Evolutionary conservation across 2,113 vertebrate species (phyloP), one percentile per base, ranked within the genome.

Genomic region (Melanocharis versteri): DNA sequence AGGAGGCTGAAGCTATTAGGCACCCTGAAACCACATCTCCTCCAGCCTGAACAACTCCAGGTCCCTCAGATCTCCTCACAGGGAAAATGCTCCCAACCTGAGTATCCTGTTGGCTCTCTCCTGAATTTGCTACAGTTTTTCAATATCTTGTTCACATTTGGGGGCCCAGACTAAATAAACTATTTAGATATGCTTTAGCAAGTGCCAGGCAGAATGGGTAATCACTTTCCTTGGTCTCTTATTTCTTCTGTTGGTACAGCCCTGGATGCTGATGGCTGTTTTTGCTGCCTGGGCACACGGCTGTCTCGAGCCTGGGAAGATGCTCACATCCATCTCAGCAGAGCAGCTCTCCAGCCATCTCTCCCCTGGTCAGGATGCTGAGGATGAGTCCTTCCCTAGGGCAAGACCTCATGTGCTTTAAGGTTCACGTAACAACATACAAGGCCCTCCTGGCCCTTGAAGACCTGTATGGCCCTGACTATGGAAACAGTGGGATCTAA

Each of bases 221-320:
- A 77, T 37, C 17, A 17, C 13, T 85, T 71, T 51, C 2, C 28
- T 61, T 37, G n/a, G 39, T 47, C 15, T 58, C 19, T 50, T 24
- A 8, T 21, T 64, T 72, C 8, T 78, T 62, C 28, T 30, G 48
- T 35, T 22, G 57, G 13, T 48, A 22, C 15, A 71, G n/a, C 27
- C 22, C 28, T 15, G 24, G 54, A 53, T 72, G 30, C 21, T 77
- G 24, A 18, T 44, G 39, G 10, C 24, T 66, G 17, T 5, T 53
- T 57, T 68, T 77, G 14, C 11, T 78, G 39, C 17, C n/a, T 6
- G 6, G 47, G n/a, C 31, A 57, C 45, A 23, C 0, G 0, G 10
- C 39, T 48, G 30, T 18, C 15, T 65, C 51, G 4, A 72, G 47
- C 33, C 24, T 21, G 8, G 70, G 42, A 62, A 35, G 33, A 18